Base-by-base conservation (phyloP, 2,113 vertebrate genomes). In the Mus pahari region DNA sequence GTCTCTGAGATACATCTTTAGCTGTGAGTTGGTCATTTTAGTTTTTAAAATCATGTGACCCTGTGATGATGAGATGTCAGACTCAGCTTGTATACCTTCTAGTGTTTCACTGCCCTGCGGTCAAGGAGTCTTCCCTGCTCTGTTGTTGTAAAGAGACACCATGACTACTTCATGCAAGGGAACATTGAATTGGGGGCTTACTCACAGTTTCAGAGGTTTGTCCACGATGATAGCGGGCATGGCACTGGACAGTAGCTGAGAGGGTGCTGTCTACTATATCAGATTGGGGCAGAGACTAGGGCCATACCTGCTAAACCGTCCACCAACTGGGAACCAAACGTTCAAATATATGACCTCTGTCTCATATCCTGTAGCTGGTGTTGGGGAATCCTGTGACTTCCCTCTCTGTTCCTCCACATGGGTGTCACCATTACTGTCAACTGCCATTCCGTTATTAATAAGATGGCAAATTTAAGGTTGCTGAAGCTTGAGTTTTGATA, bases 341-440 rank as follows among this genome's bases (percentile, higher is more conserved):
- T 16, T 28, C 24, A 14, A 14, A 48, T 33, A 17, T 17, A 7
- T 20, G 5, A 78, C 20, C 33, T 0, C 5, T 13, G 0, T 31
- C 16, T 28, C 11, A 31, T 19, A 13, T 11, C n/a, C 14, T 11
- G 13, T 28, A 11, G 1, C 1, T 58, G 36, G 1, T 36, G 0
- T 39, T 12, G 4, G 26, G 5, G 68, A 26, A 28, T 58, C 58
- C 20, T 39, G 0, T 42, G 5, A 13, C 33, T 74, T 48, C 20
- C 31, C 50, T 60, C 36, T 14, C n/a, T 83, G 45, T 33, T 33
- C 48, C 50, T 3, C 12, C 36, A 26, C 20, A 26, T 13, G 16
- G 16, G 26, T 8, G 24, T 24, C 0, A 0, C 66, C 5, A 0
- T 33, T 4, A 0, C 36, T 39, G 0, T 48, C 9, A 10, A 28